These are phyloP conservation scores for Drosophila virilis DNA, from an alignment of 1,140 invertebrate genomes.

Conservation along the genomic window DNA sequence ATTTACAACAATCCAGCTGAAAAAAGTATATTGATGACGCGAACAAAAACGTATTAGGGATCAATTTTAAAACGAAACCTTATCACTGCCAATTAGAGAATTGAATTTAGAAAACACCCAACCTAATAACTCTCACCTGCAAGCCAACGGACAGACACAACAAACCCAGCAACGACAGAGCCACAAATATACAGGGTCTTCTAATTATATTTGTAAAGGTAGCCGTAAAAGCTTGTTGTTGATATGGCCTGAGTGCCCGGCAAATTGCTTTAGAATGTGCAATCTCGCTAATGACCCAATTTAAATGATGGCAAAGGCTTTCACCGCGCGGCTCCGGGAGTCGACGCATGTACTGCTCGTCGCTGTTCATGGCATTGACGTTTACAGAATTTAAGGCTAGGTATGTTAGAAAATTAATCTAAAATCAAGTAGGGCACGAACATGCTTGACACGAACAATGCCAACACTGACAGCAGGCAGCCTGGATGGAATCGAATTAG, in stretches of 20 bases:
- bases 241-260: not conserved
- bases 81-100: constrained; percentile 38
- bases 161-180: not conserved
- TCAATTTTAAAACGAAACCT: not conserved
- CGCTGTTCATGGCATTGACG: not conserved
- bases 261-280: constrained; percentile 65
- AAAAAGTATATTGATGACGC: not conserved
- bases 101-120: constrained; percentile 27
- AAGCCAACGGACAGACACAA: not conserved
- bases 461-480: constrained; percentile 9
- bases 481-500: constrained; percentile 6
- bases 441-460: constrained; percentile 38
- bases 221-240: not conserved
- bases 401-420: constrained; percentile 41
- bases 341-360: too few species aligned
- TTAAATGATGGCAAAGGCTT: constrained; percentile 55
- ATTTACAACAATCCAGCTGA: not conserved
- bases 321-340: constrained; percentile 17
- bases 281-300: constrained; percentile 68
- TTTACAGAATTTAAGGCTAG: constrained; percentile 5
- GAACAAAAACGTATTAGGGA: not conserved
- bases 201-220: constrained; percentile 30
- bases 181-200: constrained; percentile 9
- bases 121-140: constrained; percentile 5
- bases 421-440: constrained; percentile 51